Evolutionary conservation across 2,113 vertebrate genomes (phyloP).

Genomic region (Lepidothrix coronata): DNA sequence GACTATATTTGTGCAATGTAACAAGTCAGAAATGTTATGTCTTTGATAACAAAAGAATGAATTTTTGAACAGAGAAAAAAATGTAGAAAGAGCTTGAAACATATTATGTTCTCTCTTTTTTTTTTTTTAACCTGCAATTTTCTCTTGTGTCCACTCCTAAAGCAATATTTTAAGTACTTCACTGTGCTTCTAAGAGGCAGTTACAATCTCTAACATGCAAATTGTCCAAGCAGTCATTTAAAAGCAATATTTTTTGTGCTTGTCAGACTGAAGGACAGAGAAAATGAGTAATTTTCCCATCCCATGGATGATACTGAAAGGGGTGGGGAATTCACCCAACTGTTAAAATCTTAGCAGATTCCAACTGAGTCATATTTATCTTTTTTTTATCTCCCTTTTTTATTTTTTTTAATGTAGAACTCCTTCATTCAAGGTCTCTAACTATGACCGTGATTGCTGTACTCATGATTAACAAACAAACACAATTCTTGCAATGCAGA

Average conservation of each 20-base stretch:
- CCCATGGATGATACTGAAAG: not conserved
- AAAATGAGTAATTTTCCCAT: conserved; percentile 1
- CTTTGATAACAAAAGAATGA: not conserved
- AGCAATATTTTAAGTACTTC: not conserved
- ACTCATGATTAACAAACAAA: not conserved
- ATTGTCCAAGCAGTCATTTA: not conserved
- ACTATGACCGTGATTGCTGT: not conserved
- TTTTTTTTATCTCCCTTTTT: not conserved
- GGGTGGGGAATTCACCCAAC: not conserved
- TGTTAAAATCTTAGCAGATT: not conserved
- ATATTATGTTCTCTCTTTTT: not conserved
- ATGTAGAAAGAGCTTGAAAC: not conserved
- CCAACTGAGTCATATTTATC: not conserved
- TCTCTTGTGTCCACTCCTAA: not conserved
- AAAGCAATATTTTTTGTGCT: not conserved
- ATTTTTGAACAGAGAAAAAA: not conserved
- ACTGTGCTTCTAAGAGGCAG: not conserved
- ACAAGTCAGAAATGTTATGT: not conserved
- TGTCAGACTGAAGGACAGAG: conserved; percentile 4
- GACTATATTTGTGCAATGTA: not conserved
- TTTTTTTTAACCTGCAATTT: not conserved
- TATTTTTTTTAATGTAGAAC: not conserved
- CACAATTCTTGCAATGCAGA: not conserved
- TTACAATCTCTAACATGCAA: conserved; percentile 1
- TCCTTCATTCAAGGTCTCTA: not conserved